A percentile compares a stretch with the other conserved stretches of the same genome.
These are phyloP conservation scores for Pantherophis alleghaniensis DNA, from an alignment of 2,797 vertebrate species.

Conservation along the genomic window DNA sequence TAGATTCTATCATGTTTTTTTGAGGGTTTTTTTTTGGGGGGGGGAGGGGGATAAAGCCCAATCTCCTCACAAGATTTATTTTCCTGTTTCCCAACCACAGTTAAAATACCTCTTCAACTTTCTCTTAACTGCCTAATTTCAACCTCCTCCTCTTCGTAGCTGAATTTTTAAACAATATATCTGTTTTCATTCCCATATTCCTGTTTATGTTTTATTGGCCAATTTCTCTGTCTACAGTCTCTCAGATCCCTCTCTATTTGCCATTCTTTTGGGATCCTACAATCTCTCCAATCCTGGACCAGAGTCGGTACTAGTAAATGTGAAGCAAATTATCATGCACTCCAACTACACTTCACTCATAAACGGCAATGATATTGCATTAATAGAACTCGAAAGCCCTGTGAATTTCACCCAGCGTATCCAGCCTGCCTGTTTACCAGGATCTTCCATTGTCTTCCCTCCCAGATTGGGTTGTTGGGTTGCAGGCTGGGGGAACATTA, in stretches of 20 bases:
- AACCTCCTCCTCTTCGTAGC: not conserved
- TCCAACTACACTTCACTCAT: not conserved
- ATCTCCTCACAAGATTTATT: not conserved
- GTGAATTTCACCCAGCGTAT: not conserved
- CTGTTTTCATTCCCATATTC: not conserved
- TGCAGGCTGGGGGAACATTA: not conserved
- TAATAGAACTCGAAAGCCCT: not conserved
- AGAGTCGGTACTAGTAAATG: not conserved
- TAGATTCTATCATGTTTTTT: not conserved
- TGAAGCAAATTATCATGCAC: conserved; percentile 12
- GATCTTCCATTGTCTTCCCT: not conserved
- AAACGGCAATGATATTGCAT: not conserved
- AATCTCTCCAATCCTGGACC: not conserved
- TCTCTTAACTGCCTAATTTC: not conserved
- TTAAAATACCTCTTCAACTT: not conserved
- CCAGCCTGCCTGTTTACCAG: conserved; percentile 5
- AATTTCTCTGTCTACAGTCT: not conserved
- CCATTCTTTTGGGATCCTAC: not conserved
- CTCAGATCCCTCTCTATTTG: not conserved
- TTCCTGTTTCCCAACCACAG: not conserved
- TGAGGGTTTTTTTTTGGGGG: not conserved
- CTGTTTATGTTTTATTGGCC: not conserved
- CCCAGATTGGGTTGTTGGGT: not conserved
- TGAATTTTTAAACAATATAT: not conserved
- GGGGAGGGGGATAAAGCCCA: not conserved